Conservation (phyloP, 2,797 vertebrate species). For the Triplophysa bombifrons region DNA sequence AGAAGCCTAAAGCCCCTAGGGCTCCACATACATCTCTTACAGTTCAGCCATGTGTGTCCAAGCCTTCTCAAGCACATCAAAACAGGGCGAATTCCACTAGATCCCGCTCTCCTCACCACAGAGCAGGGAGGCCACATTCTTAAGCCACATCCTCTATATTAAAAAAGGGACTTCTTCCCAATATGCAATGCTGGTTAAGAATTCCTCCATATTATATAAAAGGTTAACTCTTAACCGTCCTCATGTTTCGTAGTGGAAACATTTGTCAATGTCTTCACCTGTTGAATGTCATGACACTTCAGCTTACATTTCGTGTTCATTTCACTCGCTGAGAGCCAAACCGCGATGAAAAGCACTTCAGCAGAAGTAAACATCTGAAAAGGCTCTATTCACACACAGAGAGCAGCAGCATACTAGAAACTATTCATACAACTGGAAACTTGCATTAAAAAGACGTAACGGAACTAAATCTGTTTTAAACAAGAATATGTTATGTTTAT, state of each 20-base stretch:
- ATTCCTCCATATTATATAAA: constrained; percentile 62
- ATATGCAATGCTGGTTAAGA: constrained; percentile 66
- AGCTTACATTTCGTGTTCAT: not conserved
- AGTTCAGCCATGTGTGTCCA: constrained; percentile 44
- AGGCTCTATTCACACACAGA: not conserved
- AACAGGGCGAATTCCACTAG: constrained; percentile 73
- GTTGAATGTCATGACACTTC: not conserved
- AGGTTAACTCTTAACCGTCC: constrained; percentile 68
- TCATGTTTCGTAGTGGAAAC: constrained; percentile 23
- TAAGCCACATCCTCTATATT: constrained; percentile 64
- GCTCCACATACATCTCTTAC: constrained; percentile 35
- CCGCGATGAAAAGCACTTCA: constrained; percentile 1
- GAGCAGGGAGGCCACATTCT: constrained; percentile 64
- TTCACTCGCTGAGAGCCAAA: not conserved
- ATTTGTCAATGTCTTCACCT: not conserved
- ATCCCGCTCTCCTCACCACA: constrained; percentile 67
- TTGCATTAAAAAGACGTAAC: not conserved
- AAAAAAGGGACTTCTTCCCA: constrained; percentile 66
- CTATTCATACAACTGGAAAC: not conserved
- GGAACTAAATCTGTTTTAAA: not conserved
- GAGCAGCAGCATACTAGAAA: not conserved
- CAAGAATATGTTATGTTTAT: not conserved
- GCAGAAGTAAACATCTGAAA: not conserved
- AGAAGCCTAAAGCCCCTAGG: constrained; percentile 51
- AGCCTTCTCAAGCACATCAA: constrained; percentile 68